These are phyloP conservation scores for Grammomys surdaster DNA, from an alignment of 2,113 vertebrate genomes.

Conservation along the genomic window DNA sequence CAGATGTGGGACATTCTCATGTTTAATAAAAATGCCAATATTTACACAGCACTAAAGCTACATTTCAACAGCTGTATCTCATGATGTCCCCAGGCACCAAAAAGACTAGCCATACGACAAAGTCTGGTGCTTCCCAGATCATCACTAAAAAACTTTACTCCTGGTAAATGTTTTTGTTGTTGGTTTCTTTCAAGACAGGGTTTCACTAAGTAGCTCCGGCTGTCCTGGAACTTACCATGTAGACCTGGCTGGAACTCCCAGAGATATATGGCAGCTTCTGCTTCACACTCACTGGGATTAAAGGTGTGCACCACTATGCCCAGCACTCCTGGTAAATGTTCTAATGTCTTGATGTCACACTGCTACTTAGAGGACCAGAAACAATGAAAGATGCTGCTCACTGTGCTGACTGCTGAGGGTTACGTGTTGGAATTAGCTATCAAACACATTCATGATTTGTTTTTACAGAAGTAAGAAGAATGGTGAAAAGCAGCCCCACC, in stretches of 20 bases:
- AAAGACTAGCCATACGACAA: background rate
- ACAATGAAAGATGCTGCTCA: background rate
- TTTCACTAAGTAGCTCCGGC: background rate
- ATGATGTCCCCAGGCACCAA: background rate
- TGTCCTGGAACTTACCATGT: background rate
- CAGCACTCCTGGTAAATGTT: background rate
- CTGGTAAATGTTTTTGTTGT: background rate
- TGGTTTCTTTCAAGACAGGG: background rate
- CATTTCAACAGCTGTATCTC: background rate
- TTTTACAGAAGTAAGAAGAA: background rate
- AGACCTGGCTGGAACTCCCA: background rate
- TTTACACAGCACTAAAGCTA: background rate
- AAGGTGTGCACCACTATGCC: background rate
- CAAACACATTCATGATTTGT: slow-evolving; percentile 5
- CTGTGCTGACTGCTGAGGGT: background rate
- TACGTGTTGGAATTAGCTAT: background rate
- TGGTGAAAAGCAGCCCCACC: background rate
- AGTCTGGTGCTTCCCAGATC: background rate
- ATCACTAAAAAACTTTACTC: background rate
- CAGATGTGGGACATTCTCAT: background rate
- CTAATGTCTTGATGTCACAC: background rate
- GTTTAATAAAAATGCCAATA: slow-evolving; percentile 29
- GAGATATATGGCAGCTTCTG: background rate
- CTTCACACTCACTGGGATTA: background rate
- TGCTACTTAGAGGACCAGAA: background rate